These are phyloP conservation scores for Macaria liturata DNA, from an alignment of 2,888 invertebrate species.

Conservation along the genomic window DNA sequence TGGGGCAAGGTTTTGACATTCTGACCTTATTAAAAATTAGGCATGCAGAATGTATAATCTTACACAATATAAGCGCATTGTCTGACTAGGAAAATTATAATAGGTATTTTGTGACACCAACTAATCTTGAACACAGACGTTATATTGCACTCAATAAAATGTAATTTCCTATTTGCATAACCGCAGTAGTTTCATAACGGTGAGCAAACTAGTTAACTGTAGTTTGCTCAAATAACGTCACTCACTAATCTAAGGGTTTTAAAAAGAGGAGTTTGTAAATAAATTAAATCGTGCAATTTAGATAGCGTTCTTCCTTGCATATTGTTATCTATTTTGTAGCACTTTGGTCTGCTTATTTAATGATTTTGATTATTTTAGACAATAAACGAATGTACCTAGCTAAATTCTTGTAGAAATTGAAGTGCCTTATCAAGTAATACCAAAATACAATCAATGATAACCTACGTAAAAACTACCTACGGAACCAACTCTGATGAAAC, in stretches of 20 bases:
- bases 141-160: constrained; percentile 5
- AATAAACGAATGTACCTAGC: too few species aligned
- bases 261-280: not conserved
- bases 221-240: constrained; percentile 2
- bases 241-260: constrained; percentile 14
- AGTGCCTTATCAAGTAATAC: too few species aligned
- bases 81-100: too few species aligned
- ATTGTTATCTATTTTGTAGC: too few species aligned
- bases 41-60: not conserved
- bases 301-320: constrained; percentile 7
- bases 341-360: too few species aligned
- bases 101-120: too few species aligned
- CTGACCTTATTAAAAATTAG: constrained; percentile 6
- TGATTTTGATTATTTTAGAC: too few species aligned
- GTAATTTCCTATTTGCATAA: constrained; percentile 5
- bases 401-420: too few species aligned
- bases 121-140: not conserved
- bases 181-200: constrained; percentile 3
- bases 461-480: too few species aligned
- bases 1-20: constrained; percentile 12
- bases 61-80: too few species aligned
- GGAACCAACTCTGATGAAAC: too few species aligned
- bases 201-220: constrained; percentile 1
- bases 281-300: constrained; percentile 14
- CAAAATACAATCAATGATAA: too few species aligned